Evolutionary conservation across 2,113 vertebrate genomes (phyloP).

Genomic region (Mesitornis unicolor): DNA sequence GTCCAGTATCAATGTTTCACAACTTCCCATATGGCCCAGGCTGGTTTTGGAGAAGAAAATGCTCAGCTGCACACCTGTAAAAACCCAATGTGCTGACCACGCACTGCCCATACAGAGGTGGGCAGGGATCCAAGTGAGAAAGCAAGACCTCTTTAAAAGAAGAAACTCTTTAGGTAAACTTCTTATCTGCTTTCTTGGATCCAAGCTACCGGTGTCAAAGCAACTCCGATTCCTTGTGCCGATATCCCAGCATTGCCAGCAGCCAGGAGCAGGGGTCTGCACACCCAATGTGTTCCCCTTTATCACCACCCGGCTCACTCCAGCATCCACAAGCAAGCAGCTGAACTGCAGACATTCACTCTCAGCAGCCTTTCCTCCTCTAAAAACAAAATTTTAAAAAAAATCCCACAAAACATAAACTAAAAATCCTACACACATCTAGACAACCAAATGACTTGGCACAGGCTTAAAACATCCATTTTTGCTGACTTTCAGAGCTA

Average conservation of each 20-base stretch:
- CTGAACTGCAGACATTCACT: background rate
- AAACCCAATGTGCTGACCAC: background rate
- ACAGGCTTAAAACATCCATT: background rate
- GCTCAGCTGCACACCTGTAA: background rate
- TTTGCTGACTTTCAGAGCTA: background rate
- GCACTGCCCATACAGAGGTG: rapidly evolving
- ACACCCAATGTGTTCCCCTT: rapidly evolving
- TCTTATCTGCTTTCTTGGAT: background rate
- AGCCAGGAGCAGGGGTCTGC: background rate
- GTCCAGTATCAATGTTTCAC: background rate
- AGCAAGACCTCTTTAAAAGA: background rate
- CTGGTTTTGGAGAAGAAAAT: rapidly evolving
- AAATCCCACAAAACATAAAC: background rate
- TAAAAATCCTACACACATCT: background rate
- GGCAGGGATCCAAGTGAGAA: background rate
- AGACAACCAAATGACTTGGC: background rate
- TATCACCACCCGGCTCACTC: background rate
- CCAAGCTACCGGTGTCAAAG: background rate
- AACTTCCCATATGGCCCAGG: rapidly evolving
- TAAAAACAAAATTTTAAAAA: background rate
- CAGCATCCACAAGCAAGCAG: rapidly evolving
- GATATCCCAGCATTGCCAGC: background rate
- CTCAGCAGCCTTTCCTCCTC: background rate
- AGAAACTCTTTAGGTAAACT: background rate
- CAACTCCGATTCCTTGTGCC: rapidly evolving